A percentile compares a stretch with the other conserved stretches of the same genome.
phyloP scores from a whole-genome alignment of 1,140 invertebrate genomes.

The Copidosoma floridanum region DNA sequence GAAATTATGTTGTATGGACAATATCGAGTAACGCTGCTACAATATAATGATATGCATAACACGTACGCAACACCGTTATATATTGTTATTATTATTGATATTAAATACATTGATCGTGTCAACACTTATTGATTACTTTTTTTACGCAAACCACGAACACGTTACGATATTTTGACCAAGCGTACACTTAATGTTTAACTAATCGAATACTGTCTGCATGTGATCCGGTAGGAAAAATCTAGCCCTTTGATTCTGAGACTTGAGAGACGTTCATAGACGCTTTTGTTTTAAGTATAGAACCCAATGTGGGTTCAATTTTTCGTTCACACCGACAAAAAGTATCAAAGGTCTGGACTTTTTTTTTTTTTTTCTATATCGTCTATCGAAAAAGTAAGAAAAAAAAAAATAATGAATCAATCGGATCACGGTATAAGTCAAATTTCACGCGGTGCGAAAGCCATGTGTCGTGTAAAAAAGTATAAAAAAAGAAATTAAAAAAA shows the following conservation, averaged over 20 bases:
- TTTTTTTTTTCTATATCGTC: conserved; percentile 3
- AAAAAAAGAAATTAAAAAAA: neutral
- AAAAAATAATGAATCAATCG: no score
- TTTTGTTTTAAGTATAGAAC: no score
- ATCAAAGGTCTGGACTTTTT: conserved; percentile 4
- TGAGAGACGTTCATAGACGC: no score
- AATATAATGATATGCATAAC: no score
- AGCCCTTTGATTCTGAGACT: neutral
- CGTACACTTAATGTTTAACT: neutral
- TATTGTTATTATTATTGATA: no score
- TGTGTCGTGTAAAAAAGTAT: conserved; percentile 16
- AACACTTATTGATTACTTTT: conserved; percentile 16
- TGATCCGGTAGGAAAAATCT: neutral
- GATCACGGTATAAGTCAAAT: conserved; percentile 1
- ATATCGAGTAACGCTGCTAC: conserved; percentile 9
- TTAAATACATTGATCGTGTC: no score
- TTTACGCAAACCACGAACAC: conserved; percentile 13
- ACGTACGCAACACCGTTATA: no score
- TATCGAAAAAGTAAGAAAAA: neutral
- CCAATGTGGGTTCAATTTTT: no score
- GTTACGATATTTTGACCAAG: conserved; percentile 22
- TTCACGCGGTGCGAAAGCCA: neutral
- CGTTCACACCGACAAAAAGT: conserved; percentile 10
- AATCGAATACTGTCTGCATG: neutral
- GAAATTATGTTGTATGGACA: conserved; percentile 17